Conservation (phyloP, 2,888 invertebrate species). For the Deilephila elpenor region DNA sequence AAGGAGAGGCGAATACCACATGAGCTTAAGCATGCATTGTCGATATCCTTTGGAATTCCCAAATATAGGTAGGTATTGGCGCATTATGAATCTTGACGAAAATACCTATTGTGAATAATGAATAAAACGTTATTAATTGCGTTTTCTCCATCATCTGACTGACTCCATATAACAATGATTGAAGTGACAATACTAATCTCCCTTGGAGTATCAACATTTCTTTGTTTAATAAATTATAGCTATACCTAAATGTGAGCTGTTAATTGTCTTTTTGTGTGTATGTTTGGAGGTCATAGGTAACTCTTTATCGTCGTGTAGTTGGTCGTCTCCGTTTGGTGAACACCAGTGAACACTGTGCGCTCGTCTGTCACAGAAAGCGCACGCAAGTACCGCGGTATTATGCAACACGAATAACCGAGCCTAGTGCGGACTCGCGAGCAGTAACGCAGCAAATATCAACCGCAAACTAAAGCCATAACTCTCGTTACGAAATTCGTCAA, state of each 20-base stretch:
- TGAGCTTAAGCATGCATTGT: too few species aligned
- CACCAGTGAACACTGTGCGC: constrained; percentile 73
- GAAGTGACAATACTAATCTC: too few species aligned
- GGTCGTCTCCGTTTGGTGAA: constrained; percentile 46
- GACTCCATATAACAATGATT: too few species aligned
- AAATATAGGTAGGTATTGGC: too few species aligned
- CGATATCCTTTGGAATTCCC: too few species aligned
- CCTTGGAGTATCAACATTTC: too few species aligned
- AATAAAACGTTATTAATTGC: too few species aligned
- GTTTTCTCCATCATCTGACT: too few species aligned
- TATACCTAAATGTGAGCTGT: constrained; percentile 18
- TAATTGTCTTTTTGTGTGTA: constrained; percentile 35
- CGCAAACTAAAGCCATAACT: constrained; percentile 53
- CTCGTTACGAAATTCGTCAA: constrained; percentile 67
- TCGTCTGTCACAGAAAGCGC: constrained; percentile 70
- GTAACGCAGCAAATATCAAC: constrained; percentile 56
- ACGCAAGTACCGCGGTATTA: constrained; percentile 62
- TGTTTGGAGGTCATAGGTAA: constrained; percentile 58
- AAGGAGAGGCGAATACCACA: too few species aligned
- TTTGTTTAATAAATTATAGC: neutral
- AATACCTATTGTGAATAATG: too few species aligned
- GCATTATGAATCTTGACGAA: too few species aligned
- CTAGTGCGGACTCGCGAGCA: constrained; percentile 45
- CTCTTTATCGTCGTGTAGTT: constrained; percentile 40
- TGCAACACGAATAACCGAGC: constrained; percentile 53